phyloP scores from a whole-genome alignment of 2,113 vertebrate genomes.

The Vulpes lagopus region DNA sequence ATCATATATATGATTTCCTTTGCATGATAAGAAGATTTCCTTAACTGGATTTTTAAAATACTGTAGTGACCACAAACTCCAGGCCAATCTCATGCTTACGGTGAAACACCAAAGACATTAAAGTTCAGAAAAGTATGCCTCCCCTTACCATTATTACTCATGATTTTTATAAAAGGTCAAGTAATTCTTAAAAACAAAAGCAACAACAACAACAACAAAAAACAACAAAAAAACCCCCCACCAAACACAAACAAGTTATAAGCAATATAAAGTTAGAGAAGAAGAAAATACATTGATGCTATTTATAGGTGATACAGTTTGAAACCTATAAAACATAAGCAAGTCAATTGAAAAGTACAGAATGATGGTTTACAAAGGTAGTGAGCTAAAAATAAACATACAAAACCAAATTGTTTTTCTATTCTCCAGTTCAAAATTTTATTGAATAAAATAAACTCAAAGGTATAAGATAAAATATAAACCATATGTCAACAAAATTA shows the following conservation, averaged over 20 bases:
- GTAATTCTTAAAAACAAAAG: neutral
- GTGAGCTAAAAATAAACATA: neutral
- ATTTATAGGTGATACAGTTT: neutral
- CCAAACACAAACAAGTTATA: neutral
- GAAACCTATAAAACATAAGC: neutral
- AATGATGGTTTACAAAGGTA: neutral
- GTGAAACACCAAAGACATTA: neutral
- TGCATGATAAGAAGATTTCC: neutral
- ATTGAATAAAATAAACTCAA: conserved; percentile 29
- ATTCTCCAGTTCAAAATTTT: neutral
- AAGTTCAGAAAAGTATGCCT: neutral
- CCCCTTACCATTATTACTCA: neutral
- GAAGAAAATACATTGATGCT: neutral
- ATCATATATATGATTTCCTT: neutral
- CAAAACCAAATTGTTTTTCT: neutral
- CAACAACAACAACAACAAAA: neutral
- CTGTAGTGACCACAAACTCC: neutral
- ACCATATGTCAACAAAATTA: neutral
- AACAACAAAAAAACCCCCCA: neutral
- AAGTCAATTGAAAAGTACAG: neutral
- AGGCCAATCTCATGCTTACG: neutral
- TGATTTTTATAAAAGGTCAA: neutral
- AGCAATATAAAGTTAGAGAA: neutral
- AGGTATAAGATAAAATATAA: neutral
- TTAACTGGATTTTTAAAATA: conserved; percentile 30